These are phyloP conservation scores for Vanacampus margaritifer DNA, from an alignment of 2,113 vertebrate genomes.

Conservation along the genomic window DNA sequence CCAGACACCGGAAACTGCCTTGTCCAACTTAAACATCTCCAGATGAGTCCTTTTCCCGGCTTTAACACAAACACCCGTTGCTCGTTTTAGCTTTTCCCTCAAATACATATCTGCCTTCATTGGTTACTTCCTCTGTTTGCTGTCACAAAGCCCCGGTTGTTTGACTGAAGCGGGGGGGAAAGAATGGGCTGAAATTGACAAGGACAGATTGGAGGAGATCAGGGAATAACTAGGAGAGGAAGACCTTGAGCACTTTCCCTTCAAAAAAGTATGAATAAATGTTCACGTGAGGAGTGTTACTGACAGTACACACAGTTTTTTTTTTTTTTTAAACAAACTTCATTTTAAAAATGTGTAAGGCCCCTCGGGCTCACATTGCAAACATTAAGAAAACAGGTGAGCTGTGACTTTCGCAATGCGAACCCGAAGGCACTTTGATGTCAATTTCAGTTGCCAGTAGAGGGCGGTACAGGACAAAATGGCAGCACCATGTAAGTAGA, in stretches of 20 bases:
- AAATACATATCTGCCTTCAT: conserved; percentile 58
- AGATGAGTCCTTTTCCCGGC: conserved; percentile 68
- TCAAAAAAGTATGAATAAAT: conserved; percentile 25
- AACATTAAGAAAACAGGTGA: too few relatives aligned
- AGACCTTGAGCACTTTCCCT: conserved; percentile 1
- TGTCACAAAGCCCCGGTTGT: conserved; percentile 58
- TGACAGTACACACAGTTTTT: neutral
- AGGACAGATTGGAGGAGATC: neutral
- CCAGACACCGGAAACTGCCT: conserved; percentile 70
- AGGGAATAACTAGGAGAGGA: conserved; percentile 2
- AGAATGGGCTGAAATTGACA: conserved; percentile 8
- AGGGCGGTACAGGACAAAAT: too few relatives aligned
- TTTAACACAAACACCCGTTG: conserved; percentile 37
- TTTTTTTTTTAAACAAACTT: too few relatives aligned
- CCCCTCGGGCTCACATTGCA: too few relatives aligned
- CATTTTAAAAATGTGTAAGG: too few relatives aligned
- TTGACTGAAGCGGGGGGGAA: conserved; percentile 20
- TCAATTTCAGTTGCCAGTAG: too few relatives aligned
- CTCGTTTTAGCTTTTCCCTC: conserved; percentile 28
- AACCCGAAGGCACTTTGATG: too few relatives aligned
- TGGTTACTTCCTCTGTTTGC: conserved; percentile 60
- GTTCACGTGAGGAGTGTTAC: neutral
- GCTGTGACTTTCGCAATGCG: too few relatives aligned
- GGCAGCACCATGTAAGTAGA: too few relatives aligned
- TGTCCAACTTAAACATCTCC: conserved; percentile 76